Conservation (phyloP, 2,113 vertebrate genomes). For the Cromileptes altivelis region DNA sequence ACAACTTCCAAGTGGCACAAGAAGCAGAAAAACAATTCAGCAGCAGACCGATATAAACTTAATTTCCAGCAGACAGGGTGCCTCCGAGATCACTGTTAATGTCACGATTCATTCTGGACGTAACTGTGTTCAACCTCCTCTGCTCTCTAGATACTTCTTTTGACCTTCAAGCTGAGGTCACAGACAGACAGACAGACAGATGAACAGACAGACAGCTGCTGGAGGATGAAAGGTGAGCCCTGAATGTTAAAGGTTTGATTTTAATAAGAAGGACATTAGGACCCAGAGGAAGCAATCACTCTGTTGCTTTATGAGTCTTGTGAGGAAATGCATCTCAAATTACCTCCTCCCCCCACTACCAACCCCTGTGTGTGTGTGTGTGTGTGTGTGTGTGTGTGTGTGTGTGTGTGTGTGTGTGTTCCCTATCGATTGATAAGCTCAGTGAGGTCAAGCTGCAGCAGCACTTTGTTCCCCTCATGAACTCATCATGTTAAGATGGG, state of each 20-base stretch:
- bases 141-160: background rate
- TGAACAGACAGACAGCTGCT: background rate
- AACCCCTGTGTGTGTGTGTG: slow-evolving; percentile 17
- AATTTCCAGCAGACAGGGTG: background rate
- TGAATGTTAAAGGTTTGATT: background rate
- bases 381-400: background rate
- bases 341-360: slow-evolving; percentile 39
- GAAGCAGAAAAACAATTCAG: background rate
- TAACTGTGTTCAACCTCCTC: background rate
- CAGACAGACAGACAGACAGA: background rate
- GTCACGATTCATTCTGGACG: background rate
- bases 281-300: slow-evolving; percentile 51
- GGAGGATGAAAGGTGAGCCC: background rate
- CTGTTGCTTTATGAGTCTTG: slow-evolving; percentile 54
- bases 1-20: no score
- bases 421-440: slow-evolving; percentile 2
- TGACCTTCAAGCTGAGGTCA: no score
- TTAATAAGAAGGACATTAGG: slow-evolving; percentile 3
- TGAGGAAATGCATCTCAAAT: slow-evolving; percentile 59
- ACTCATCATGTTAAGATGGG: background rate
- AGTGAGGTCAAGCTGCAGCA: slow-evolving; percentile 18
- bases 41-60: background rate
- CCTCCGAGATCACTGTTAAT: background rate
- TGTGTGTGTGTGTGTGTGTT: background rate
- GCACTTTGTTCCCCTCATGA: background rate